Conservation (phyloP, 2,888 invertebrate genomes). For the Pandemis heparana region DNA sequence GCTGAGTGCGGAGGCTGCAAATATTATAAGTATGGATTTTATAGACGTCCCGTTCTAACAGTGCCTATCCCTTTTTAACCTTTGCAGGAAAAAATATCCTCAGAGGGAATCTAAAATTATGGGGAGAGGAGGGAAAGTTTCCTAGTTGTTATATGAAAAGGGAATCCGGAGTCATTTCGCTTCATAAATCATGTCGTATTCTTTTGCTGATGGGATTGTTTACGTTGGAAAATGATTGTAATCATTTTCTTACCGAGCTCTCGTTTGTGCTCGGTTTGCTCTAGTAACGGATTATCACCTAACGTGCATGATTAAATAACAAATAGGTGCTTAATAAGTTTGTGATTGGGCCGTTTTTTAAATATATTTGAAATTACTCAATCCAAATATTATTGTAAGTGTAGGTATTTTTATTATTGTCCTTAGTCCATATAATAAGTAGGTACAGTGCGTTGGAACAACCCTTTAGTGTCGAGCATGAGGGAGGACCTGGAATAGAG, state of each 20-base stretch:
- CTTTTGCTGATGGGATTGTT: slow-evolving; percentile 64
- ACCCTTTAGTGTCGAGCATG: not conserved
- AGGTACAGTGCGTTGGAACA: not conserved
- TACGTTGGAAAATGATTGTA: slow-evolving; percentile 62
- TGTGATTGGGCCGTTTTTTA: not conserved
- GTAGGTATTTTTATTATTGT: not conserved
- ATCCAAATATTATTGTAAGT: not conserved
- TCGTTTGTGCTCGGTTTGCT: not conserved
- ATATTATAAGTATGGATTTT: slow-evolving; percentile 86
- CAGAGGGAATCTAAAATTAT: slow-evolving; percentile 81
- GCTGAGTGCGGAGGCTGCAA: slow-evolving; percentile 81
- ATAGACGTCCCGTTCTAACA: slow-evolving; percentile 69
- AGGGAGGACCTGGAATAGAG: not conserved
- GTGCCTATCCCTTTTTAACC: slow-evolving; percentile 62
- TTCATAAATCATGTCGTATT: slow-evolving; percentile 75
- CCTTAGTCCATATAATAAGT: not conserved
- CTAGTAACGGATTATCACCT: not conserved
- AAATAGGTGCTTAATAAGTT: not conserved
- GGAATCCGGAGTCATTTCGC: slow-evolving; percentile 73
- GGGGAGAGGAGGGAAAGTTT: slow-evolving; percentile 62
- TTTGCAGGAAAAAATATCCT: slow-evolving; percentile 76
- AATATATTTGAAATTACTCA: not conserved
- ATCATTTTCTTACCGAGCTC: slow-evolving; percentile 49
- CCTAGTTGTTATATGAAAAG: slow-evolving; percentile 74
- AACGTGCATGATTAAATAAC: too few relatives aligned